A percentile compares a stretch with the other conserved stretches of the same genome.
These are phyloP conservation scores for Acanthopagrus latus DNA, from an alignment of 2,797 vertebrate species.

Conservation along the genomic window DNA sequence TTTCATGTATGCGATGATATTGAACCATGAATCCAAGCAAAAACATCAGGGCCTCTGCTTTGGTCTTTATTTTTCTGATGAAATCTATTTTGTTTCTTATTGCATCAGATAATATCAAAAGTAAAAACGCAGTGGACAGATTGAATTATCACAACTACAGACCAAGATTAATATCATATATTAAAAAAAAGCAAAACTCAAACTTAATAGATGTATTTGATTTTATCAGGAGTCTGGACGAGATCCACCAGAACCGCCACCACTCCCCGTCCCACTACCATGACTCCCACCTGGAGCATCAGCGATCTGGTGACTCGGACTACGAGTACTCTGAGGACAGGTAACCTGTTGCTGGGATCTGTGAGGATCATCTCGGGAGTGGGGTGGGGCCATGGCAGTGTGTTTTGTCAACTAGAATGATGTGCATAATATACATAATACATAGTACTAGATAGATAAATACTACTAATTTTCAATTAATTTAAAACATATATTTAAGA, in stretches of 20 bases:
- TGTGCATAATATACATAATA: neutral
- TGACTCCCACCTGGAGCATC: constrained; percentile 90
- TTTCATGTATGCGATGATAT: neutral
- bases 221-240: constrained; percentile 94
- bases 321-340: constrained; percentile 98
- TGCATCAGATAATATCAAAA: neutral
- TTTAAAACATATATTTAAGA: neutral
- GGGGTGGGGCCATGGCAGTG: neutral
- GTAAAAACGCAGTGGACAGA: neutral
- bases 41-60: neutral
- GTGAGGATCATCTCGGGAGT: neutral
- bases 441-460: too few species aligned
- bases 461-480: too few species aligned
- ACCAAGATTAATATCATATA: neutral
- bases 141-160: neutral
- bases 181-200: neutral
- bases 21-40: neutral
- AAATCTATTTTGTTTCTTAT: neutral
- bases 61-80: neutral
- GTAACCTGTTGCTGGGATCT: constrained; percentile 79
- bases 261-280: constrained; percentile 94
- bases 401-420: neutral
- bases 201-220: constrained; percentile 22
- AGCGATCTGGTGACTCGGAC: constrained; percentile 92
- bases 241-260: constrained; percentile 96